These are phyloP conservation scores for Carassius gibelio DNA, from an alignment of 2,113 vertebrate species.

Conservation along the genomic window DNA sequence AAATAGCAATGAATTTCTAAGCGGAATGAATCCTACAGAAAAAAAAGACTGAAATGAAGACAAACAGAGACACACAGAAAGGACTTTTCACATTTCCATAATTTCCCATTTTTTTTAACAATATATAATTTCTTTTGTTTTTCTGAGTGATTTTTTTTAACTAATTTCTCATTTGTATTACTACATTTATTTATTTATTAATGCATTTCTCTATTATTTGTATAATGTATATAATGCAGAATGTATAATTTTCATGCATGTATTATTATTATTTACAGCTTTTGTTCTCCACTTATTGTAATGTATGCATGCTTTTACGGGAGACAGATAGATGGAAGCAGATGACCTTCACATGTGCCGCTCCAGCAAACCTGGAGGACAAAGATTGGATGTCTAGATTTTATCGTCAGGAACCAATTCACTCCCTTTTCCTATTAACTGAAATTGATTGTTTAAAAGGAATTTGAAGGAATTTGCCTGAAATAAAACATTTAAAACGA, in stretches of 20 bases:
- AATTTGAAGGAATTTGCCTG: background rate
- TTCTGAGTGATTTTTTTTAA: background rate
- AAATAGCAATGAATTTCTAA: background rate
- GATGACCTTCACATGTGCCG: slow-evolving; percentile 4
- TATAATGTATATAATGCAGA: too few species aligned
- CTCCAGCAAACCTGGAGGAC: slow-evolving; percentile 15
- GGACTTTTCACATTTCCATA: background rate
- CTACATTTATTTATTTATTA: background rate
- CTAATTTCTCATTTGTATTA: background rate
- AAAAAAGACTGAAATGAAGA: background rate
- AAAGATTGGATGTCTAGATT: background rate
- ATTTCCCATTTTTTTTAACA: background rate
- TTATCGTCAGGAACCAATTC: slow-evolving; percentile 30
- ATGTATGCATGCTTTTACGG: background rate
- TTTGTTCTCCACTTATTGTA: background rate
- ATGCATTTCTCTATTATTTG: too few species aligned
- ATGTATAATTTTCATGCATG: background rate
- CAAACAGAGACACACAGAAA: background rate
- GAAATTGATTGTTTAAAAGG: slow-evolving; percentile 7
- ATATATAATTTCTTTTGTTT: background rate
- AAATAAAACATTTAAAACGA: background rate
- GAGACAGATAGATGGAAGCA: background rate
- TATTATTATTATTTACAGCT: too few species aligned
- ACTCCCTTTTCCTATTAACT: background rate
- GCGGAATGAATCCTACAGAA: background rate